A percentile compares a stretch with the other conserved stretches of the same genome.
phyloP scores from a whole-genome alignment of 2,797 vertebrate genomes.

The Cephalopachus bancanus region DNA sequence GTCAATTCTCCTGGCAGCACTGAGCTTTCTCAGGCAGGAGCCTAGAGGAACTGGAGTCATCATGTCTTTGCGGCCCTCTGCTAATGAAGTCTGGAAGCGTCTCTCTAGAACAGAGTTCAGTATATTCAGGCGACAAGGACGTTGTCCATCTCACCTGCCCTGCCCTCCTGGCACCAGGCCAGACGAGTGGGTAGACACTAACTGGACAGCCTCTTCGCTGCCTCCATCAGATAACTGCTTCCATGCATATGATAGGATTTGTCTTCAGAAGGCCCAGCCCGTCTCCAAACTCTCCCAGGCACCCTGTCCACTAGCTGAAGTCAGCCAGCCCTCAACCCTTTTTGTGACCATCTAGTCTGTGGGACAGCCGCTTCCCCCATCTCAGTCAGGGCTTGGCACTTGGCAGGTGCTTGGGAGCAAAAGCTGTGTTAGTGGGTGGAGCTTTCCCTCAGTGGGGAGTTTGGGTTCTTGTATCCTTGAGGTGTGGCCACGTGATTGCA shows the following conservation, averaged over 20 bases:
- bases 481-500: fast-evolving
- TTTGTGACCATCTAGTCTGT: not conserved
- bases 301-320: not conserved
- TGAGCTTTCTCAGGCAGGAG: not conserved
- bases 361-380: not conserved
- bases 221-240: not conserved
- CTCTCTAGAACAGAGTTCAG: not conserved
- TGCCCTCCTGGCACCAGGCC: not conserved
- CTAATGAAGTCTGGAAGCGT: not conserved
- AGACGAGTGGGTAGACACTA: not conserved
- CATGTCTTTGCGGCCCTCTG: not conserved
- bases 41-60: not conserved
- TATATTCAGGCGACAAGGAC: no score
- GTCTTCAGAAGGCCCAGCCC: not conserved
- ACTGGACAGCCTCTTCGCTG: not conserved
- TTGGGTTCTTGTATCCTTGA: not conserved
- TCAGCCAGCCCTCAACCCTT: not conserved
- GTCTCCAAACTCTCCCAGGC: not conserved
- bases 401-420: not conserved
- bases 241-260: not conserved
- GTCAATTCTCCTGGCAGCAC: not conserved
- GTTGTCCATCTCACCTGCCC: not conserved
- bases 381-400: not conserved
- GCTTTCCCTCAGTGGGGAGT: not conserved
- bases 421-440: not conserved